Conservation (phyloP, 2,888 invertebrate genomes). For the Drosophila barbarae region DNA sequence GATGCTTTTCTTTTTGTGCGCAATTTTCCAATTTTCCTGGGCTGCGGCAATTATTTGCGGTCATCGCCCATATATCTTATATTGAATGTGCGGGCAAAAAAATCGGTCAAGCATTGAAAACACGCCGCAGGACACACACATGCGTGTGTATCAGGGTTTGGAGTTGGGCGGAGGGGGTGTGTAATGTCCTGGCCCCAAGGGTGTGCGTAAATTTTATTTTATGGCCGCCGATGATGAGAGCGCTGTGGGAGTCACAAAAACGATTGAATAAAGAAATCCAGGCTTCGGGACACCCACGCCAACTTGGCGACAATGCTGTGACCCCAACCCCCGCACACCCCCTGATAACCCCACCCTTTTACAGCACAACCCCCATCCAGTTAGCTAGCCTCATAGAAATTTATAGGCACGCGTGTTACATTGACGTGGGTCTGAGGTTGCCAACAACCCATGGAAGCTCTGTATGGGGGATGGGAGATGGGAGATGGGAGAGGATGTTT, state of each 20-base stretch:
- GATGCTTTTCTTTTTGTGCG: slow-evolving; percentile 30
- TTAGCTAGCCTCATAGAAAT: slow-evolving; percentile 51
- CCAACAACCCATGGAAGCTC: not conserved
- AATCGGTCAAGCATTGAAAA: slow-evolving; percentile 63
- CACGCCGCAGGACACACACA: slow-evolving; percentile 40
- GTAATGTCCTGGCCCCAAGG: slow-evolving; percentile 66
- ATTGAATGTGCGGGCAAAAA: slow-evolving; percentile 40
- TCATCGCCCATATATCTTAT: slow-evolving; percentile 57
- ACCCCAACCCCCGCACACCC: slow-evolving; percentile 7
- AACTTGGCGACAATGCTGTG: slow-evolving; percentile 61
- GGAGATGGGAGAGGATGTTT: not conserved
- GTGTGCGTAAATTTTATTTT: slow-evolving; percentile 76
- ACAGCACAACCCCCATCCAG: slow-evolving; percentile 1
- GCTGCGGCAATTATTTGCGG: slow-evolving; percentile 67
- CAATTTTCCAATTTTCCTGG: slow-evolving; percentile 51
- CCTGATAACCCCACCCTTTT: slow-evolving; percentile 6
- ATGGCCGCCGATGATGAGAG: slow-evolving; percentile 70
- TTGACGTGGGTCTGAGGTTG: slow-evolving; percentile 43
- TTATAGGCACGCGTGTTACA: slow-evolving; percentile 63
- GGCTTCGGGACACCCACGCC: slow-evolving; percentile 34
- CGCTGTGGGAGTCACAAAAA: slow-evolving; percentile 68
- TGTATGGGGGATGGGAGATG: not conserved
- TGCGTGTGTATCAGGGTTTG: not conserved
- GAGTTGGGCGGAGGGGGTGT: slow-evolving; percentile 7
- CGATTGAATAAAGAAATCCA: slow-evolving; percentile 69